Evolutionary conservation across 2,888 invertebrate species (phyloP).

Genomic region (Lasiommata megera): DNA sequence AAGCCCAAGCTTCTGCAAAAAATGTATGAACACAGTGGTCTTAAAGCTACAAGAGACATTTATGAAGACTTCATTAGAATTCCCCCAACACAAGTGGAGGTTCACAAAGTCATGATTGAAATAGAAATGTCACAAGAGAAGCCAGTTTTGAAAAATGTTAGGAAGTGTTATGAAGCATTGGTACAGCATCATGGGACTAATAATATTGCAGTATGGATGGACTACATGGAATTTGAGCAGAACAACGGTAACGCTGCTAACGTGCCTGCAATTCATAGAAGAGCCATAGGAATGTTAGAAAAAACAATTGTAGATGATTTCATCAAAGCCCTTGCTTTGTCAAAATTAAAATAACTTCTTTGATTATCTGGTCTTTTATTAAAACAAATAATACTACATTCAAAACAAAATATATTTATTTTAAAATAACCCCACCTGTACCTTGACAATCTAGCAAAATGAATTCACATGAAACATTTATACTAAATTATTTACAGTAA

Average conservation of each 20-base stretch:
- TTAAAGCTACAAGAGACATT: slow-evolving; percentile 81
- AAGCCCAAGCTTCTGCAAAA: slow-evolving; percentile 84
- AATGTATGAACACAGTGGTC: slow-evolving; percentile 69
- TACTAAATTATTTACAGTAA: slow-evolving; percentile 75
- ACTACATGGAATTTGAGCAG: slow-evolving; percentile 86
- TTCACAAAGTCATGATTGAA: slow-evolving; percentile 84
- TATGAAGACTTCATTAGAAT: slow-evolving; percentile 82
- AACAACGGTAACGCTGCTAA: slow-evolving; percentile 81
- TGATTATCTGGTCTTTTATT: slow-evolving; percentile 9
- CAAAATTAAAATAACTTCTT: slow-evolving; percentile 59
- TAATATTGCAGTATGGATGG: slow-evolving; percentile 86
- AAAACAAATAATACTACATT: slow-evolving; percentile 43
- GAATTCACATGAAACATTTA: slow-evolving; percentile 71
- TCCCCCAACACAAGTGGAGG: slow-evolving; percentile 81
- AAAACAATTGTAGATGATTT: slow-evolving; percentile 77
- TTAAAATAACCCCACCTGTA: slow-evolving; percentile 65
- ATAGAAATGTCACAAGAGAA: slow-evolving; percentile 73
- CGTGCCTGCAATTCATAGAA: slow-evolving; percentile 80
- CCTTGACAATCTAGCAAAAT: slow-evolving; percentile 72
- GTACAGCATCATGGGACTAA: slow-evolving; percentile 84
- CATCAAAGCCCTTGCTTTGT: slow-evolving; percentile 75
- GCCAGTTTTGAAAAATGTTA: slow-evolving; percentile 70
- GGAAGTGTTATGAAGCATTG: slow-evolving; percentile 83
- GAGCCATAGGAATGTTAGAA: slow-evolving; percentile 83
- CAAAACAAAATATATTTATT: slow-evolving; percentile 68